These are phyloP conservation scores for Drosophila sp. DNA, from an alignment of 1,140 invertebrate genomes.

Conservation along the genomic window DNA sequence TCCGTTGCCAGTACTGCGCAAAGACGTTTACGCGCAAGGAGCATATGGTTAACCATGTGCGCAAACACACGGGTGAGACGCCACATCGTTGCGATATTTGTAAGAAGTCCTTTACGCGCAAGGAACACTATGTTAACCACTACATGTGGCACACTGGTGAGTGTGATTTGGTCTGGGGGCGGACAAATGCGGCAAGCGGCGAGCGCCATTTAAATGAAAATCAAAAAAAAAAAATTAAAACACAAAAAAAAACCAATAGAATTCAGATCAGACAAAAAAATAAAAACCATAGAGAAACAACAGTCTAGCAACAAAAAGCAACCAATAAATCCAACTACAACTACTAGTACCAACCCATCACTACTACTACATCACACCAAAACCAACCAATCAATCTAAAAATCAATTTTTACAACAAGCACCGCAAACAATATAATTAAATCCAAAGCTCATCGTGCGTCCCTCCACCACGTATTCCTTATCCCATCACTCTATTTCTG, in stretches of 20 bases:
- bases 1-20: conserved; percentile 89
- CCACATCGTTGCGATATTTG: conserved; percentile 93
- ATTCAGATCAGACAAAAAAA: conserved; percentile 20
- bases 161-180: conserved; percentile 85
- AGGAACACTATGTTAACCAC: conserved; percentile 92
- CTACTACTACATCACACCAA: conserved; percentile 71
- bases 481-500: conserved; percentile 43
- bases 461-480: conserved; percentile 58
- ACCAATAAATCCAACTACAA: conserved; percentile 59
- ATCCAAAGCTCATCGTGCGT: conserved; percentile 62
- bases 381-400: conserved; percentile 47
- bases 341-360: conserved; percentile 58
- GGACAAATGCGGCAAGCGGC: conserved; percentile 82
- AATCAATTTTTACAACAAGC: conserved; percentile 60
- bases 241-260: conserved; percentile 16
- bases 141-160: conserved; percentile 90
- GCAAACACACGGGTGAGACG: conserved; percentile 94
- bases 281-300: conserved; percentile 31
- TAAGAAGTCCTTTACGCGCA: conserved; percentile 93
- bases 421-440: conserved; percentile 49
- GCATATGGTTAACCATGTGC: conserved; percentile 93
- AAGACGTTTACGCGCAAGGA: conserved; percentile 94
- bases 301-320: conserved; percentile 43
- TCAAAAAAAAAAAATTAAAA: not conserved
- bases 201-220: conserved; percentile 62